Base-by-base conservation (phyloP, 2,797 vertebrate genomes). In the Eulemur rubriventer region DNA sequence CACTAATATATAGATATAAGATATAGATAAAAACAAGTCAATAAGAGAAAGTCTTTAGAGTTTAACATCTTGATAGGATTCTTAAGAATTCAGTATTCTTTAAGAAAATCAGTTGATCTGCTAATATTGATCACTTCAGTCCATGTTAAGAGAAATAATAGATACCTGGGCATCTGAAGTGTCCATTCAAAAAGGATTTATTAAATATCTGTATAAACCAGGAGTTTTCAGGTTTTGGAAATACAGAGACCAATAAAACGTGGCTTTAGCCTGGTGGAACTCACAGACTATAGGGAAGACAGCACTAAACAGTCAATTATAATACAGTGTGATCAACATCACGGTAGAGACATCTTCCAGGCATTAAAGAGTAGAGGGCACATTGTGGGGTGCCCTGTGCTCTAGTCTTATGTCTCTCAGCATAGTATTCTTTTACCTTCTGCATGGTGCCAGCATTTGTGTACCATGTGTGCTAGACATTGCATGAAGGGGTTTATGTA, bases 41-140 rank as follows among this genome's bases (percentile, higher is more conserved):
- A 8, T 81, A 55, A 50, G 48, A 89, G 79, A 93, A 91, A 83
- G 87, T 92, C 67, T 92, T 96, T 81, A 80, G 69, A 94, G 73
- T 87, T 35, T 89, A 93, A 89, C 70, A 61, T 83, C 38, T 12
- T 81, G 43, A 6, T 73, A 73, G 59, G n/a, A 52, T 88, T 81
- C 72, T 73, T 84, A 80, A 87, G 50, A 96, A 84, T 91, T 84
- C 20, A 76, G 14, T 50, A 57, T 96, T 87, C 63, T 95, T 69
- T 52, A 65, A 92, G 65, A 87, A 75, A 82, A 87, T 83, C 30
- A 52, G 20, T 69, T 72, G 61, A 84, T 84, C 43, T 93, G 28
- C 67, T 94, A 82, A 57, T 52, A 73, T 14, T 7, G 30, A 69
- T 79, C n/a, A 93, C 90, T 96, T 78, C 14, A 89, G 59, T 73